phyloP scores from a whole-genome alignment of 2,113 vertebrate species.

The Salvelinus sp. region DNA sequence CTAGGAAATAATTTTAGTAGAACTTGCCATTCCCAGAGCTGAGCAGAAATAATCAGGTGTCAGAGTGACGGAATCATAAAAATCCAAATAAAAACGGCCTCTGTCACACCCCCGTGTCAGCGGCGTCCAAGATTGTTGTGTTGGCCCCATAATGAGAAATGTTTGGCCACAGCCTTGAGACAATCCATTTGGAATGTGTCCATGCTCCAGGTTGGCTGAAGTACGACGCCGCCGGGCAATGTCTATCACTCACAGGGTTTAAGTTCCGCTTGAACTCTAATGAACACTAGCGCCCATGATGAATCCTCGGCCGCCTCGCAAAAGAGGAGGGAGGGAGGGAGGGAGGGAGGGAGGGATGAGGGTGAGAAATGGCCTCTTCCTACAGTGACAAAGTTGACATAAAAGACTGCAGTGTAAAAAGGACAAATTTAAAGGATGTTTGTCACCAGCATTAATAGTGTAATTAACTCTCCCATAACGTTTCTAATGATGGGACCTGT shows the following conservation, averaged over 20 bases:
- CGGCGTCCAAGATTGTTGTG: constrained; percentile 43
- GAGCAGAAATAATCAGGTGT: constrained; percentile 47
- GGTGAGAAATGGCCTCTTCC: not conserved
- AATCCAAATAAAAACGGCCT: constrained; percentile 42
- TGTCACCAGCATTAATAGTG: not conserved
- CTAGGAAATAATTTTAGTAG: constrained; percentile 17
- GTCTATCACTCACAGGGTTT: constrained; percentile 45
- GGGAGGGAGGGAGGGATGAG: not conserved
- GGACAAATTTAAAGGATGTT: constrained; percentile 4
- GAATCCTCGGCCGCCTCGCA: constrained; percentile 13
- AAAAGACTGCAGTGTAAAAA: not conserved
- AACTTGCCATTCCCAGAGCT: constrained; percentile 16
- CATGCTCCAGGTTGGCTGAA: constrained; percentile 26
- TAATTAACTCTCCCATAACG: not conserved
- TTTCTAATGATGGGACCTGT: not conserved
- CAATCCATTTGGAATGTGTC: constrained; percentile 39
- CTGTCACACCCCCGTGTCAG: constrained; percentile 41
- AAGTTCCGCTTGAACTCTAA: constrained; percentile 35
- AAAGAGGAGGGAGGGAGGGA: not conserved
- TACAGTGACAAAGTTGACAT: not conserved
- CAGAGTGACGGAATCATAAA: constrained; percentile 55
- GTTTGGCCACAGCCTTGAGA: constrained; percentile 53
- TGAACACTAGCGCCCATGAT: constrained; percentile 37
- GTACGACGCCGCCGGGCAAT: constrained; percentile 40
- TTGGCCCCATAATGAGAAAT: constrained; percentile 51